These are phyloP conservation scores for Onychomys arenicola DNA, from an alignment of 2,797 vertebrate species.

Conservation along the genomic window DNA sequence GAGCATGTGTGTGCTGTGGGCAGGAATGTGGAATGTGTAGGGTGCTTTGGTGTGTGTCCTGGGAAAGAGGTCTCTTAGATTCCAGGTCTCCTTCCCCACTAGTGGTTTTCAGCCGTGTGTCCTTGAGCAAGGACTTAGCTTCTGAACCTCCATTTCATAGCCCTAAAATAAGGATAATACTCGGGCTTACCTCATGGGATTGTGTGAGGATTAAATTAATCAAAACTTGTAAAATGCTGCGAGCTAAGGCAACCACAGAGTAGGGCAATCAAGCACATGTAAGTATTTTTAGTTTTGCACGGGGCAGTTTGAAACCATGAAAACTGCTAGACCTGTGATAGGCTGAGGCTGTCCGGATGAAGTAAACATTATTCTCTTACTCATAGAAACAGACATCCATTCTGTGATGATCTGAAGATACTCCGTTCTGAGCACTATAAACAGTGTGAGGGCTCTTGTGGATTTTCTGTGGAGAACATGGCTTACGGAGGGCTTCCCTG, in stretches of 20 bases:
- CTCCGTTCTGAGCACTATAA: background rate
- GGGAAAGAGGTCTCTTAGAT: background rate
- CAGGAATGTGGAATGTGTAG: background rate
- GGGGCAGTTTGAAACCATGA: background rate
- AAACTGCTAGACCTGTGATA: too few relatives aligned
- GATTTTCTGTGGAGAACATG: background rate
- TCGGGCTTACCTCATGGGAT: background rate
- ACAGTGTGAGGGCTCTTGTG: background rate
- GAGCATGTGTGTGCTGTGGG: background rate
- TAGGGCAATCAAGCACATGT: background rate
- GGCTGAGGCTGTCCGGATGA: background rate
- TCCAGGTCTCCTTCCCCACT: background rate
- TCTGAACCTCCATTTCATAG: background rate
- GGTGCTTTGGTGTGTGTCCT: background rate
- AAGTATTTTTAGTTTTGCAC: background rate
- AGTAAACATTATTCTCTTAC: background rate
- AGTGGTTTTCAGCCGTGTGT: background rate
- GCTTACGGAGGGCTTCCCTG: background rate
- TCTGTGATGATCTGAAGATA: background rate
- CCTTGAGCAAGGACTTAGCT: background rate
- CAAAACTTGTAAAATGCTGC: constrained; percentile 26
- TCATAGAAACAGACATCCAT: background rate
- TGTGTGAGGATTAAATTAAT: constrained; percentile 11
- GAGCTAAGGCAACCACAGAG: background rate
- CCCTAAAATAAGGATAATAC: background rate